A percentile compares a stretch with the other conserved stretches of the same genome.
phyloP scores from a whole-genome alignment of 2,113 vertebrate genomes.

The Rhynchomys soricoides region DNA sequence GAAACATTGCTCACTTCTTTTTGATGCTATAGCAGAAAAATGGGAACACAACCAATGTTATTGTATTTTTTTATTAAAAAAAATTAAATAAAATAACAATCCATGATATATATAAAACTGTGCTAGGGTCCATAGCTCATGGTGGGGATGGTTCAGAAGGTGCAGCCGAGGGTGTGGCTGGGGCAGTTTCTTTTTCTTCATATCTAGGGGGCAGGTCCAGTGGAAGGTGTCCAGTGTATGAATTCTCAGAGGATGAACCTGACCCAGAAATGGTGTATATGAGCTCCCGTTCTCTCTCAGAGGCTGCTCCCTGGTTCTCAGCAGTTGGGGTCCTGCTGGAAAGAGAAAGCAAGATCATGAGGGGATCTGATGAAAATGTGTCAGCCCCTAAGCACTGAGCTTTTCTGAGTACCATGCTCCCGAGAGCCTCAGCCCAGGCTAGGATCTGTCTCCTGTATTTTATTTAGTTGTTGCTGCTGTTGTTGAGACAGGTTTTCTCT shows the following conservation, averaged over 20 bases:
- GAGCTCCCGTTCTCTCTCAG: constrained; percentile 72
- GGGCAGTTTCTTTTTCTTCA: constrained; percentile 80
- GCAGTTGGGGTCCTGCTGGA: constrained; percentile 78
- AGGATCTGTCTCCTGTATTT: background rate
- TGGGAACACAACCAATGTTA: background rate
- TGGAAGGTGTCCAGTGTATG: constrained; percentile 51
- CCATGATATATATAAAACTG: constrained; percentile 68
- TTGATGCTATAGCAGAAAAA: background rate
- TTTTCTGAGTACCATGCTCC: background rate
- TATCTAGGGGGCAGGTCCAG: constrained; percentile 85
- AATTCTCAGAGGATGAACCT: constrained; percentile 69
- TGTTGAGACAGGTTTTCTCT: background rate
- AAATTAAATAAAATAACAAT: constrained; percentile 80
- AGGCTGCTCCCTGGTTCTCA: constrained; percentile 51
- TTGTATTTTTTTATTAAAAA: constrained; percentile 73
- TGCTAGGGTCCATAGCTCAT: constrained; percentile 51
- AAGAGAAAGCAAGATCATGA: background rate
- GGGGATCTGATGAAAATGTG: no score
- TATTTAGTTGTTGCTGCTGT: background rate
- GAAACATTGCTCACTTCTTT: background rate
- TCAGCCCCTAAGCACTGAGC: background rate
- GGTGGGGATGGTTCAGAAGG: constrained; percentile 66
- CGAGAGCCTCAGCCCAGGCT: background rate
- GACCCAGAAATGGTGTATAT: constrained; percentile 83
- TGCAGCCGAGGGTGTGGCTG: background rate